Base-by-base conservation (phyloP, 1,140 invertebrate species). In the Dryas iulia region DNA sequence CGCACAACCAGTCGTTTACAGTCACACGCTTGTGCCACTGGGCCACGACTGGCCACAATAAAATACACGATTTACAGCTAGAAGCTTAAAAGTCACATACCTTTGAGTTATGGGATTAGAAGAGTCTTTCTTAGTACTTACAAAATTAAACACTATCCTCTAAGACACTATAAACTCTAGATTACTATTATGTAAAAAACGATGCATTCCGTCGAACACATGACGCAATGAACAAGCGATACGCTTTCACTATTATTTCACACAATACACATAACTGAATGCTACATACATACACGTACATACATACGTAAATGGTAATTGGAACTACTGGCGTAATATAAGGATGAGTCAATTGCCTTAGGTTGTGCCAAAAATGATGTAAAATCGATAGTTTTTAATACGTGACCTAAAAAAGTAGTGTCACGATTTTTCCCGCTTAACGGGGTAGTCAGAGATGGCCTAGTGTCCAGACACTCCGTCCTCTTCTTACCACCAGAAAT, bases 241-340 rank as follows among this genome's bases (percentile, higher is more conserved):
- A 53, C 33, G 60, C 60, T 63, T 63, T 63, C 60, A 63, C 60
- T 63, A 53, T 63, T 63, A 63, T 63, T 30, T 30, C 11, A 26
- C 25, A 26, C 53, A 56, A 56, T 7, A 26, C 23, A 56, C 53
- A 56, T 47, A 47, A 47, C 39, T 47, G 39, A 47, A 47, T n/a
- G 39, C 2, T 47, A 14, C 18, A 47, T 47, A 47, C 39, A 35
- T 35, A 18, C n/a, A n/a, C n/a, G n/a, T 39, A 5, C 35, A 18
- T 39, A 39, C 35, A 35, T 35, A 47, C 3, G 1, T 21, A 47
- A 8, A 47, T 10, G 18, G 6, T 18, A 6, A 18, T 21, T 21
- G 35, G 6, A 47, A 18, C 6, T 2, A 47, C 39, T 47, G 18
- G n/a, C 0, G 0, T 47, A 10, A 18, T 21, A 21, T 21, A 10